Percentiles rank a stretch among this genome's conserved stretches.
These are phyloP conservation scores for Boloria euphrosyne DNA, from an alignment of 2,888 invertebrate genomes.

Conservation along the genomic window DNA sequence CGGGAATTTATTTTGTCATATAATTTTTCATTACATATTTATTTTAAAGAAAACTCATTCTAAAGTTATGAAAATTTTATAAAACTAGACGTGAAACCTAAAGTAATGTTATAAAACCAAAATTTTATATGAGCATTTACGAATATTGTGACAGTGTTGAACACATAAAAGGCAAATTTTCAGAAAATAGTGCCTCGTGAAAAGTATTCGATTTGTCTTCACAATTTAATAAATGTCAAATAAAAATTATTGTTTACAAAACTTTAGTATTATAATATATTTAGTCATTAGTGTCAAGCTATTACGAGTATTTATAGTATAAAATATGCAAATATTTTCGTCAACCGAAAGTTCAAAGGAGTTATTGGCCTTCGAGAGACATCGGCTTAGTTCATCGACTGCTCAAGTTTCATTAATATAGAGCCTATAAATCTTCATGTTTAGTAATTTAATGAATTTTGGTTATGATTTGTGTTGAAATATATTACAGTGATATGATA, in stretches of 20 bases:
- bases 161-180: neutral
- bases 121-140: too few species aligned
- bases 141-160: too few species aligned
- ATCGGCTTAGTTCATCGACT: constrained; percentile 32
- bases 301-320: constrained; percentile 39
- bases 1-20: too few species aligned
- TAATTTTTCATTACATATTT: too few species aligned
- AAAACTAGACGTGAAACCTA: too few species aligned
- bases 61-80: too few species aligned
- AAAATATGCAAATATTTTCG: constrained; percentile 36
- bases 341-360: constrained; percentile 37
- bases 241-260: neutral
- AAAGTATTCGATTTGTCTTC: neutral
- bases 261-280: constrained; percentile 13
- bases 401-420: constrained; percentile 37
- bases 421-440: constrained; percentile 29
- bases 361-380: constrained; percentile 36
- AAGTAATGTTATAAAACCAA: too few species aligned
- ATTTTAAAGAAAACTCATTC: too few species aligned
- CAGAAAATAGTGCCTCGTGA: neutral
- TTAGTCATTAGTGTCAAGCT: constrained; percentile 36
- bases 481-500: too few species aligned
- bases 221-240: neutral
- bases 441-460: constrained; percentile 14
- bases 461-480: neutral